Evolutionary conservation across 2,888 invertebrate genomes (phyloP).

Genomic region (Eurois occulta): DNA sequence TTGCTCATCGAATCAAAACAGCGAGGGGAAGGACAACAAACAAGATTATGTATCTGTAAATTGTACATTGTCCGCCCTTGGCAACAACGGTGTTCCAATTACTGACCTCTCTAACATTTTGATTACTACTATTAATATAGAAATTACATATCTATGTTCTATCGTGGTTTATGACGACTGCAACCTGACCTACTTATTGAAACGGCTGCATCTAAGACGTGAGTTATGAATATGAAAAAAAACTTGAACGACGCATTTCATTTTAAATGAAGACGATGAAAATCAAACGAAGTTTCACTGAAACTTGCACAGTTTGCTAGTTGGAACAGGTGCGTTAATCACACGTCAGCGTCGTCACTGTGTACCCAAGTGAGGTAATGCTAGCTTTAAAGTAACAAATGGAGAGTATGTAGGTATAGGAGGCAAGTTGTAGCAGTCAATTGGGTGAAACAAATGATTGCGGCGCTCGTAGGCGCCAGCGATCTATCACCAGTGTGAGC

Average conservation of each 20-base stretch:
- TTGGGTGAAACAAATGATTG: conserved; percentile 63
- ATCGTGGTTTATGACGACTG: conserved; percentile 21
- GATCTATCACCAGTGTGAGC: conserved; percentile 52
- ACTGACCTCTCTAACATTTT: conserved; percentile 55
- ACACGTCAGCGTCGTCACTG: conserved; percentile 12
- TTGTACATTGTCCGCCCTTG: conserved; percentile 36
- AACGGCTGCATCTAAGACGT: conserved; percentile 32
- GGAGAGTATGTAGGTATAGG: conserved; percentile 51
- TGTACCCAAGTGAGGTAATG: conserved; percentile 12
- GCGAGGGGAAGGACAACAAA: conserved; percentile 47
- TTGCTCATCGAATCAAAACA: conserved; percentile 54
- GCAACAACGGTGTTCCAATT: conserved; percentile 58
- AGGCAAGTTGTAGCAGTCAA: conserved; percentile 58
- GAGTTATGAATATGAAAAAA: conserved; percentile 31
- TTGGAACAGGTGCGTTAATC: conserved; percentile 25
- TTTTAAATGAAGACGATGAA: conserved; percentile 32
- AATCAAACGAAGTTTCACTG: conserved; percentile 23
- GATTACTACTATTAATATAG: conserved; percentile 63
- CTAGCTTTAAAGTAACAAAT: conserved; percentile 52
- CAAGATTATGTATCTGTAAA: conserved; percentile 49
- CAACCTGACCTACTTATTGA: conserved; percentile 54
- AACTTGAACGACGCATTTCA: conserved; percentile 14
- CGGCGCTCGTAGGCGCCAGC: conserved; percentile 48
- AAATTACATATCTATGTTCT: conserved; percentile 58
- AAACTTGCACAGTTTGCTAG: conserved; percentile 6